These are phyloP conservation scores for Eupeodes corollae DNA, from an alignment of 1,140 invertebrate genomes.

Conservation along the genomic window DNA sequence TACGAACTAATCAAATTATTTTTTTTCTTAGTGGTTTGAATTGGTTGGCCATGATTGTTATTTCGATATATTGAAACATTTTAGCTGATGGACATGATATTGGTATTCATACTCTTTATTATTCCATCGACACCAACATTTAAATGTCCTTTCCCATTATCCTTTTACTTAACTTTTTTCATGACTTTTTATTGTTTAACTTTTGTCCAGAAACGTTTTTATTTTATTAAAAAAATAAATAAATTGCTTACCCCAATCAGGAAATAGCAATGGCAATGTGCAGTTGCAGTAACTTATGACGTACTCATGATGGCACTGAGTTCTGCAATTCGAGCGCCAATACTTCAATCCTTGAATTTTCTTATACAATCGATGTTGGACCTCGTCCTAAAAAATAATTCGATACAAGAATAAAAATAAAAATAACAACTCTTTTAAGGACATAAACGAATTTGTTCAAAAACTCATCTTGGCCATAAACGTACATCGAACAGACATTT, in stretches of 20 bases:
- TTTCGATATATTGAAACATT: no score
- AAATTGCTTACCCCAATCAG: neutral
- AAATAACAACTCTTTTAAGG: neutral
- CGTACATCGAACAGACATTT: conserved; percentile 18
- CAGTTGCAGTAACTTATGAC: conserved; percentile 20
- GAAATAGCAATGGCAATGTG: conserved; percentile 22
- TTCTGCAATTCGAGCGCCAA: conserved; percentile 26
- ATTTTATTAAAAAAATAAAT: no score
- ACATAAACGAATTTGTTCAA: neutral
- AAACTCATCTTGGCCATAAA: neutral
- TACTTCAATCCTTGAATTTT: conserved; percentile 23
- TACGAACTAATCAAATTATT: no score
- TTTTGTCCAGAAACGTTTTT: no score
- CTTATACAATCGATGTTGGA: conserved; percentile 14
- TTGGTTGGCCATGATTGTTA: no score
- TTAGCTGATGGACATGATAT: no score
- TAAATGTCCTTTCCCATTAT: no score
- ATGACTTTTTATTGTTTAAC: no score
- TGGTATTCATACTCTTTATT: no score
- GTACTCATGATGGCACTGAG: conserved; percentile 26
- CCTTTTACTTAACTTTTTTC: no score
- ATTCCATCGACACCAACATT: no score
- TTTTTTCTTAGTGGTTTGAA: no score
- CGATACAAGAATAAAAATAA: neutral
- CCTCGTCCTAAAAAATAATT: conserved; percentile 16